A percentile compares a stretch with the other conserved stretches of the same genome.
These are phyloP conservation scores for Sabatieria punctata DNA, from an alignment of 2,888 invertebrate species.

Conservation along the genomic window DNA sequence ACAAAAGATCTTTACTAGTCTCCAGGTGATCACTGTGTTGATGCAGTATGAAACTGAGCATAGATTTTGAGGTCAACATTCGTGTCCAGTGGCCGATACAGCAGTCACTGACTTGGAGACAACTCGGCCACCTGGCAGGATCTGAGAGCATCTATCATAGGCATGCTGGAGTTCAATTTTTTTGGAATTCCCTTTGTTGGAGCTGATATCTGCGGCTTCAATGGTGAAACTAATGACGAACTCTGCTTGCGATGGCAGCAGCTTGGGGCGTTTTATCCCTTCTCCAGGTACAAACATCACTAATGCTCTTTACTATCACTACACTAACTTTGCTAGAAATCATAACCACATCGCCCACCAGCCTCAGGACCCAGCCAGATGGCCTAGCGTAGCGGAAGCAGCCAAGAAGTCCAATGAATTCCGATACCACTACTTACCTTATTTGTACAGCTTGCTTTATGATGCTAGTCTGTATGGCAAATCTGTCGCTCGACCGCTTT, in stretches of 20 bases:
- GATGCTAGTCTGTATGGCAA: no score
- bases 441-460: no score
- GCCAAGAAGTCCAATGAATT: not conserved
- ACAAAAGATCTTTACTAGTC: slow-evolving; percentile 32
- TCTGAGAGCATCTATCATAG: slow-evolving; percentile 37
- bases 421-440: not conserved
- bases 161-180: slow-evolving; percentile 29
- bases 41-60: no score
- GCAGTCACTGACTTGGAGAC: slow-evolving; percentile 66
- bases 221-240: slow-evolving; percentile 32
- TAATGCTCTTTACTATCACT: no score
- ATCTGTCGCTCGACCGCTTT: slow-evolving; percentile 41
- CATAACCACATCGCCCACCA: slow-evolving; percentile 20
- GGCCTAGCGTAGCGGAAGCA: slow-evolving; percentile 11
- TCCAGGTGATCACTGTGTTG: no score
- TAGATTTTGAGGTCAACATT: slow-evolving; percentile 29
- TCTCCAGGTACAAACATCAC: no score
- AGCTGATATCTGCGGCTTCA: slow-evolving; percentile 40
- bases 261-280: slow-evolving; percentile 47
- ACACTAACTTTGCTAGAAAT: no score
- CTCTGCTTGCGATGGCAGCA: slow-evolving; percentile 52
- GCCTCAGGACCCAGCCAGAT: slow-evolving; percentile 24
- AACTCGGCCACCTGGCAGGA: slow-evolving; percentile 58
- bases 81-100: slow-evolving; percentile 31
- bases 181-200: slow-evolving; percentile 31